These are phyloP conservation scores for Dicyrtoma fusca DNA, from an alignment of 2,888 invertebrate species.

Conservation along the genomic window DNA sequence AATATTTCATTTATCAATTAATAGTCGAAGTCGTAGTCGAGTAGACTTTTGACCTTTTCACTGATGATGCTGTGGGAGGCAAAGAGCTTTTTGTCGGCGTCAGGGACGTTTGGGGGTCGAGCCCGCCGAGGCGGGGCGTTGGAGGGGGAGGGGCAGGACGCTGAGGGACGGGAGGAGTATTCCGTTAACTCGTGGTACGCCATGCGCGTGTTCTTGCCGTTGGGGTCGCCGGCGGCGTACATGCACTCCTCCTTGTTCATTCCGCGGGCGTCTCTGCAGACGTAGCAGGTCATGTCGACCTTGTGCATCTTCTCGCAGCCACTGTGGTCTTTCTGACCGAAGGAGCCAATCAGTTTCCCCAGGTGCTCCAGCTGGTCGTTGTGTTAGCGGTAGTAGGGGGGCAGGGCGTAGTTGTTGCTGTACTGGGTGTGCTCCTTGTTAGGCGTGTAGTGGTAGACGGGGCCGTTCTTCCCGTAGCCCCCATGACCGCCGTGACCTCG, in stretches of 20 bases:
- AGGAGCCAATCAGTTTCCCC: slow-evolving; percentile 73
- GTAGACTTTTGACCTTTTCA: slow-evolving; percentile 17
- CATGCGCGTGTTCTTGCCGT: slow-evolving; percentile 68
- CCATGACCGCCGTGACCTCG: slow-evolving; percentile 15
- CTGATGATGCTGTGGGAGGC: slow-evolving; percentile 6
- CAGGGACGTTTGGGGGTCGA: neutral
- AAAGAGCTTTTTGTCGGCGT: neutral
- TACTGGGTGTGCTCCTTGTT: slow-evolving; percentile 49
- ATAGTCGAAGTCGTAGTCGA: slow-evolving; percentile 43
- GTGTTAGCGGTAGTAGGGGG: slow-evolving; percentile 35
- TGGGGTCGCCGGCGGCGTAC: slow-evolving; percentile 72
- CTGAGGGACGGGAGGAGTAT: slow-evolving; percentile 57
- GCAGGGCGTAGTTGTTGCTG: slow-evolving; percentile 46
- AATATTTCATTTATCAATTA: too few species aligned
- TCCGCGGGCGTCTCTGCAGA: slow-evolving; percentile 74
- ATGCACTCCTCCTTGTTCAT: slow-evolving; percentile 78
- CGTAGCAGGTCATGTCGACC: slow-evolving; percentile 76
- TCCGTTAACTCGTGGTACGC: slow-evolving; percentile 71
- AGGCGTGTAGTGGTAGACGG: slow-evolving; percentile 21
- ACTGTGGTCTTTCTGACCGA: slow-evolving; percentile 70
- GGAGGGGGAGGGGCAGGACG: slow-evolving; percentile 42
- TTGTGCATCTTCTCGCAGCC: slow-evolving; percentile 71
- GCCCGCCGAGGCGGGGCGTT: neutral
- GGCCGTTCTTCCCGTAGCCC: slow-evolving; percentile 8
- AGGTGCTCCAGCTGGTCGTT: slow-evolving; percentile 64